phyloP scores from a whole-genome alignment of 1,140 invertebrate genomes.

The Leptinotarsa texana region DNA sequence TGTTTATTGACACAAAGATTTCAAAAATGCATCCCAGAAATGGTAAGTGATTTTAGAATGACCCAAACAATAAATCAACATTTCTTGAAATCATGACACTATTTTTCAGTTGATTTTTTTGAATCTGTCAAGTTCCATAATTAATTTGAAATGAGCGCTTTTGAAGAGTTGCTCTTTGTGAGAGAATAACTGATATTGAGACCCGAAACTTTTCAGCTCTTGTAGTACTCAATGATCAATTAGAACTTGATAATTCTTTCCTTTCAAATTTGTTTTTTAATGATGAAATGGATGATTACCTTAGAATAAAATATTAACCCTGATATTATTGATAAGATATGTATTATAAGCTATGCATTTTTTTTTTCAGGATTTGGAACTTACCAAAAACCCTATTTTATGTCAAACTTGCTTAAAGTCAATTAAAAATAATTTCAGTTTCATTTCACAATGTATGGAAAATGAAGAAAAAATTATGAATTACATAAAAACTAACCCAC shows the following conservation, averaged over 20 bases:
- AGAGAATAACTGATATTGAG: neutral
- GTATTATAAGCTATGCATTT: neutral
- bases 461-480: slow-evolving; percentile 14
- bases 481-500: slow-evolving; percentile 9
- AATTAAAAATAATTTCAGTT: neutral
- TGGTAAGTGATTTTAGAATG: slow-evolving; percentile 1
- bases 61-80: too few species aligned
- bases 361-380: slow-evolving; percentile 12
- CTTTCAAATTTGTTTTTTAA: neutral
- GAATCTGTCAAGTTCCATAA: too few species aligned
- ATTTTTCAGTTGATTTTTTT: too few species aligned
- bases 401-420: neutral
- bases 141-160: too few species aligned
- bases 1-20: neutral
- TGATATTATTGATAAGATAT: neutral
- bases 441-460: neutral
- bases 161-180: neutral
- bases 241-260: neutral
- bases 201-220: neutral
- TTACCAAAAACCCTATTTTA: slow-evolving; percentile 2
- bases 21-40: slow-evolving; percentile 1
- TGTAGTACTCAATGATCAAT: neutral
- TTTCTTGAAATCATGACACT: too few species aligned
- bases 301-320: neutral
- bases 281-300: neutral